Conservation (phyloP, 1,140 invertebrate genomes). For the Bradysia coprophila region DNA sequence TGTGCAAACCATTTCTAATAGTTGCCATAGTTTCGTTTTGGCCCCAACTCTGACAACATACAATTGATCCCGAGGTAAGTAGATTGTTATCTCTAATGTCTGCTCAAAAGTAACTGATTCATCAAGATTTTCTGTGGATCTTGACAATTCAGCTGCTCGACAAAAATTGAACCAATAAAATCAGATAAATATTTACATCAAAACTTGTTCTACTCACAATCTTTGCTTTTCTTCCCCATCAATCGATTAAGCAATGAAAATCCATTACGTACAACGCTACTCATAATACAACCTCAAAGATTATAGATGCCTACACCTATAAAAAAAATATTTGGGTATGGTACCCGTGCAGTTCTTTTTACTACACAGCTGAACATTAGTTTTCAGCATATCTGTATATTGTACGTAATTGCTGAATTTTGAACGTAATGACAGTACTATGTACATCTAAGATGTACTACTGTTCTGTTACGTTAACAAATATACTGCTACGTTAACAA, state of each 20-base stretch:
- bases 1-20: constrained; percentile 54
- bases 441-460: too few relatives aligned
- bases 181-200: neutral
- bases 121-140: constrained; percentile 18
- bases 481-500: too few relatives aligned
- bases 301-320: too few relatives aligned
- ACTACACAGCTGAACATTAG: too few relatives aligned
- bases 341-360: too few relatives aligned
- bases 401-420: too few relatives aligned
- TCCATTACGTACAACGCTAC: constrained; percentile 18
- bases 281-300: neutral
- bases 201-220: neutral
- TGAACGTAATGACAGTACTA: too few relatives aligned
- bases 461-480: too few relatives aligned
- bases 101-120: constrained; percentile 13
- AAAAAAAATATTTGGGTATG: too few relatives aligned
- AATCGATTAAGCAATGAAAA: constrained; percentile 23
- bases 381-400: too few relatives aligned
- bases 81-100: constrained; percentile 32
- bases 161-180: neutral
- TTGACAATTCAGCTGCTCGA: constrained; percentile 9
- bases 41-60: constrained; percentile 31
- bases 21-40: constrained; percentile 43
- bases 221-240: constrained; percentile 20
- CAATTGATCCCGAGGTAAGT: constrained; percentile 65